These are phyloP conservation scores for Diarsia dahlii DNA, from an alignment of 2,888 invertebrate species.

Conservation along the genomic window DNA sequence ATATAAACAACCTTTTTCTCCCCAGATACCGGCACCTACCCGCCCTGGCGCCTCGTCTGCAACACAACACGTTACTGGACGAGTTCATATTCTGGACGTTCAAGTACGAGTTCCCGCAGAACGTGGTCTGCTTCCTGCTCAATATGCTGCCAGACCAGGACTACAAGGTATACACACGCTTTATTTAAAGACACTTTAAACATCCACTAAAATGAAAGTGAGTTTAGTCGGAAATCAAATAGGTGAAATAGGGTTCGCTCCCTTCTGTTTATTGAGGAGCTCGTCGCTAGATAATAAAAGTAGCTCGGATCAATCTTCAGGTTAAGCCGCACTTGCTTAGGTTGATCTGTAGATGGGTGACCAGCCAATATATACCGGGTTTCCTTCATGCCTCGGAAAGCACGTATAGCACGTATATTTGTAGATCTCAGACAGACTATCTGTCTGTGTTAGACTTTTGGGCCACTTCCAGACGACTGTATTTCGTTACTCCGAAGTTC, in stretches of 20 bases:
- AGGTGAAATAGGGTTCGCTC: background rate
- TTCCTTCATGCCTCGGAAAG: too few species aligned
- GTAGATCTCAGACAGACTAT: too few species aligned
- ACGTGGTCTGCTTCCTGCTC: conserved; percentile 97
- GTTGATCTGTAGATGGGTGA: too few species aligned
- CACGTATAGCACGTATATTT: too few species aligned
- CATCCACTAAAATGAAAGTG: background rate
- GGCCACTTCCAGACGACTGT: too few species aligned
- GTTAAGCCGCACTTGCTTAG: too few species aligned
- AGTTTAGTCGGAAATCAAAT: background rate
- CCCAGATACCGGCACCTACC: conserved; percentile 95
- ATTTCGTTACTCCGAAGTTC: too few species aligned
- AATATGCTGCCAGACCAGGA: conserved; percentile 98
- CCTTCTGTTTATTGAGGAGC: background rate
- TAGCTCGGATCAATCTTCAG: too few species aligned
- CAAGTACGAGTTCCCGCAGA: conserved; percentile 99
- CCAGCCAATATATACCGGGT: too few species aligned
- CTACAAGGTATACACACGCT: conserved; percentile 93
- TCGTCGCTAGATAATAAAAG: too few species aligned
- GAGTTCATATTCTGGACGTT: conserved; percentile 99
- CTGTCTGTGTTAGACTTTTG: too few species aligned
- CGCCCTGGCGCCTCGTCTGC: conserved; percentile 94
- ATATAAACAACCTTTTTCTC: conserved; percentile 54
- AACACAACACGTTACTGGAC: conserved; percentile 96
- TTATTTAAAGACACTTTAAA: background rate